A percentile compares a stretch with the other conserved stretches of the same genome.
Conservation (phyloP, 2,113 vertebrate species). For the Fulmarus glacialis region DNA sequence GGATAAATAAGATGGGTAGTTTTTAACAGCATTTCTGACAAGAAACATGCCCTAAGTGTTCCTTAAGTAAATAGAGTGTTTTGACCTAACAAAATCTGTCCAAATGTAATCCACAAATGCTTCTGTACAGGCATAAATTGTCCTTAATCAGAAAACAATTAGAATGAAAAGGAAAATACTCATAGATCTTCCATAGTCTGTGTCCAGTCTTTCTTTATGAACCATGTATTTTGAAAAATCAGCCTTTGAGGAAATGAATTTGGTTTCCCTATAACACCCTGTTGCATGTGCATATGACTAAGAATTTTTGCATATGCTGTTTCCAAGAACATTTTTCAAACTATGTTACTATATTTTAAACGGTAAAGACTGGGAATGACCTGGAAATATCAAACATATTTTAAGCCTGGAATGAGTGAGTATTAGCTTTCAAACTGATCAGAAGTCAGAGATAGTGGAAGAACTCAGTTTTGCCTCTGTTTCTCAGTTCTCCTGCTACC, state of each 20-base stretch:
- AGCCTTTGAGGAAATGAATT: background rate
- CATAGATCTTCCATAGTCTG: background rate
- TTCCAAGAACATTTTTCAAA: background rate
- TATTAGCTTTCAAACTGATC: background rate
- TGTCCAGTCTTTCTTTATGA: background rate
- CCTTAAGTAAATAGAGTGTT: background rate
- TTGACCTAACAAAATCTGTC: background rate
- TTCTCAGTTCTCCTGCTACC: background rate
- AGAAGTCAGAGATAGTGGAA: background rate
- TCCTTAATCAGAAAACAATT: background rate
- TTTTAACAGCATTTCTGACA: background rate
- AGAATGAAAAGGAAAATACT: background rate
- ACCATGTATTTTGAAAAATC: background rate
- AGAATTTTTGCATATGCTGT: background rate
- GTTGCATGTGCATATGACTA: background rate
- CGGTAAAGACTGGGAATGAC: background rate
- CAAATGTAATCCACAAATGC: background rate
- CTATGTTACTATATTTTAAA: background rate
- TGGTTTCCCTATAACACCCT: background rate
- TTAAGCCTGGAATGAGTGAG: background rate
- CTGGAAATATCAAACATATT: constrained; percentile 11
- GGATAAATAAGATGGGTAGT: background rate
- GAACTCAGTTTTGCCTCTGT: background rate
- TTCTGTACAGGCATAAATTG: background rate
- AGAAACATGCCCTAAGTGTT: background rate